These are phyloP conservation scores for Megaleporinus macrocephalus DNA, from an alignment of 2,113 vertebrate genomes.

Conservation along the genomic window DNA sequence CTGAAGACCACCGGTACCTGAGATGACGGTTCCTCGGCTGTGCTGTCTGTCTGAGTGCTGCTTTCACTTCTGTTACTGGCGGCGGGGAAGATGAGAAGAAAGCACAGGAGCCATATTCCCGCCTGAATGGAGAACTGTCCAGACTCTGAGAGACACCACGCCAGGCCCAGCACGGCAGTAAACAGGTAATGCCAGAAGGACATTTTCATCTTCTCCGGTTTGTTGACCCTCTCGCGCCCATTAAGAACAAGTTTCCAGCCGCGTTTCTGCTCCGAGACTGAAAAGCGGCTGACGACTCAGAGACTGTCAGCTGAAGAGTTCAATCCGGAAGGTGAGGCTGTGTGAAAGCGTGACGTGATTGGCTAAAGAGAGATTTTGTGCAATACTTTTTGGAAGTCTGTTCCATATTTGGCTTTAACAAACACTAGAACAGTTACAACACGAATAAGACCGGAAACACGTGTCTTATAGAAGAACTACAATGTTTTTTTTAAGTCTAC, in stretches of 20 bases:
- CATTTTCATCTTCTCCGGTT: constrained; percentile 4
- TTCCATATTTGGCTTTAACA: no score
- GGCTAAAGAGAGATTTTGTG: no score
- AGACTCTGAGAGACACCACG: constrained; percentile 38
- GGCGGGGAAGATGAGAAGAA: background rate
- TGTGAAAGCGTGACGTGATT: background rate
- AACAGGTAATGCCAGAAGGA: constrained; percentile 15
- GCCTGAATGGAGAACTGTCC: constrained; percentile 14
- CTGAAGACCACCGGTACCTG: constrained; percentile 11
- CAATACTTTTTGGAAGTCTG: no score
- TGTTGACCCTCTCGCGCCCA: no score
- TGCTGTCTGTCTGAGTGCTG: constrained; percentile 38
- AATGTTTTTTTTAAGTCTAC: no score
- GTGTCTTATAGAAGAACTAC: no score
- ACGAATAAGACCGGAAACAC: no score
- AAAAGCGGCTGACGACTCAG: no score
- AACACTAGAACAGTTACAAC: no score
- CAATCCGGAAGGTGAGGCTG: background rate
- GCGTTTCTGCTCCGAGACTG: background rate
- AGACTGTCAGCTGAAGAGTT: background rate
- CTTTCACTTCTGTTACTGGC: constrained; percentile 18
- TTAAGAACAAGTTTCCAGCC: background rate
- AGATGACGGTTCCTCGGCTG: background rate
- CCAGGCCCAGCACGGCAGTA: background rate
- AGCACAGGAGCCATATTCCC: background rate